Evolutionary conservation across 2,113 vertebrate species (phyloP).

Genomic region (Falcunculus frontatus): DNA sequence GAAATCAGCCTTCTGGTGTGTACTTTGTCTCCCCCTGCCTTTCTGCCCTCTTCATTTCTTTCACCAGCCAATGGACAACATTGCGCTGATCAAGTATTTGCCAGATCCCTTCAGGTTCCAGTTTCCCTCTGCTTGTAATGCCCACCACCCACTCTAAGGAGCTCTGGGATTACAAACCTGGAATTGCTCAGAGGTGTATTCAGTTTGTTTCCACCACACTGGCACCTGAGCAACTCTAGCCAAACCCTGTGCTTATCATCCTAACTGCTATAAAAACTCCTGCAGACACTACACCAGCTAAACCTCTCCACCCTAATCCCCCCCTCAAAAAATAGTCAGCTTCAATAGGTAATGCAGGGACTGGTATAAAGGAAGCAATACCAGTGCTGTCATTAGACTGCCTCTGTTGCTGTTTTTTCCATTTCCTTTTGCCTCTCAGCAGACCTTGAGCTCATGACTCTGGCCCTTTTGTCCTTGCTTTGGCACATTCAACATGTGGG

Average conservation of each 20-base stretch:
- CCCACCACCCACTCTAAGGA: not conserved
- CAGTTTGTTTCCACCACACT: not conserved
- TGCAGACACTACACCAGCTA: not conserved
- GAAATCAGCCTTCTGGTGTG: not conserved
- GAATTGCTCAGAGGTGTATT: not conserved
- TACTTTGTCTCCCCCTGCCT: slow-evolving; percentile 39
- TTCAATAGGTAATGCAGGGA: not conserved
- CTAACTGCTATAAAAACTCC: not conserved
- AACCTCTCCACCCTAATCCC: not conserved
- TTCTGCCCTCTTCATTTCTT: not conserved
- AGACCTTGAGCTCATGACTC: not conserved
- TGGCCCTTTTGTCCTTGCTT: slow-evolving; percentile 18
- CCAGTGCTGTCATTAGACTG: not conserved
- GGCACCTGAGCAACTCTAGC: not conserved
- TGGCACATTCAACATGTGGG: not conserved
- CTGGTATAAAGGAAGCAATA: not conserved
- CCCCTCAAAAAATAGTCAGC: not conserved
- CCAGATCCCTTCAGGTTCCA: not conserved
- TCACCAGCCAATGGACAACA: not conserved
- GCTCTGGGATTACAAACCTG: not conserved
- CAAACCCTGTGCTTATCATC: not conserved
- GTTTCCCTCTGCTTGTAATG: not conserved
- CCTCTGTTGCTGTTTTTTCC: not conserved
- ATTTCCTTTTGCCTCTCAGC: not conserved
- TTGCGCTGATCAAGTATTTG: not conserved